phyloP scores from a whole-genome alignment of 2,113 vertebrate species.

The Nesoenas mayeri region DNA sequence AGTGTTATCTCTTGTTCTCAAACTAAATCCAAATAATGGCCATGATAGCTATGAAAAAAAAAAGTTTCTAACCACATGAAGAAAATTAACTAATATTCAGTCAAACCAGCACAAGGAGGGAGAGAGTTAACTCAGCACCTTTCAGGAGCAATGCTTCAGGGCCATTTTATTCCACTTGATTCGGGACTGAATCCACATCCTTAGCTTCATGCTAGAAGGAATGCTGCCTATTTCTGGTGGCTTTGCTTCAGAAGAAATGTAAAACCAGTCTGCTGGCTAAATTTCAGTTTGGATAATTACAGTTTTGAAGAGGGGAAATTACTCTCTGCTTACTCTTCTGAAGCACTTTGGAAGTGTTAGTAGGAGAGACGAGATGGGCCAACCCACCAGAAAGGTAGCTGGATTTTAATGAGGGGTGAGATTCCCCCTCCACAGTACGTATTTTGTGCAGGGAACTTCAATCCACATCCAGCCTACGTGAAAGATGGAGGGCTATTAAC shows the following conservation, averaged over 20 bases:
- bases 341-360: background rate
- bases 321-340: background rate
- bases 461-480: background rate
- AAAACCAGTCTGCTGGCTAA: background rate
- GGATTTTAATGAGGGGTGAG: background rate
- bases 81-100: too few species aligned
- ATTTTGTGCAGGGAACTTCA: background rate
- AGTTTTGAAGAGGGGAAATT: conserved; percentile 1
- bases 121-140: background rate
- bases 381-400: background rate
- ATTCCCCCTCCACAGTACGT: background rate
- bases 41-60: too few species aligned
- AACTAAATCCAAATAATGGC: too few species aligned
- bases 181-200: background rate
- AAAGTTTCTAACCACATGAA: too few species aligned
- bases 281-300: conserved; percentile 28
- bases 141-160: background rate
- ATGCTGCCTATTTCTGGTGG: background rate
- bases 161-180: background rate
- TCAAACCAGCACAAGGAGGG: background rate
- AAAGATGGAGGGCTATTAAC: conserved; percentile 17
- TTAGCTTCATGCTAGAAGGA: background rate
- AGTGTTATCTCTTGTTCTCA: too few species aligned
- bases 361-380: background rate
- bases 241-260: background rate